Conservation (phyloP, 1,140 invertebrate species). For the Phymastichus coffea region DNA sequence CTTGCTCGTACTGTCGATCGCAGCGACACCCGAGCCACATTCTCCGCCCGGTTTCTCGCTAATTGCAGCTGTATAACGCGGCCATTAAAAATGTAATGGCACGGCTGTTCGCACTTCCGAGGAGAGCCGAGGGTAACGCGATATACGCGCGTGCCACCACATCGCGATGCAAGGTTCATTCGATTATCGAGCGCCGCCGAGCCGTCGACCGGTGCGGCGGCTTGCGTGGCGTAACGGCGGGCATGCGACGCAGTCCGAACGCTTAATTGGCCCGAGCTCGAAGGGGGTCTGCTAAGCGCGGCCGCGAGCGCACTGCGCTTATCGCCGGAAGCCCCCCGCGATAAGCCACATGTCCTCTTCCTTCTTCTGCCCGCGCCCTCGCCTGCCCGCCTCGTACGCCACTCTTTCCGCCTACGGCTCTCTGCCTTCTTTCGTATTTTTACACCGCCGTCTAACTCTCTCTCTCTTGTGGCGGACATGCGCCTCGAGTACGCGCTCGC, state of each 20-base stretch:
- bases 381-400: background rate
- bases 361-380: background rate
- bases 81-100: too few species aligned
- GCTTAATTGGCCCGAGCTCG: too few species aligned
- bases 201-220: too few species aligned
- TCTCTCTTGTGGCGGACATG: background rate
- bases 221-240: too few species aligned
- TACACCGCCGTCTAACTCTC: background rate
- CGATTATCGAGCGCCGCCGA: background rate
- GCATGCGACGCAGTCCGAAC: too few species aligned
- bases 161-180: background rate
- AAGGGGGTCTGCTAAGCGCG: background rate
- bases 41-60: too few species aligned
- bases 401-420: slow-evolving; percentile 2
- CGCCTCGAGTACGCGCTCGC: too few species aligned
- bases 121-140: background rate
- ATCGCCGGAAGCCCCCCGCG: slow-evolving; percentile 1
- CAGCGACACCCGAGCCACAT: background rate
- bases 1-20: background rate
- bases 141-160: background rate
- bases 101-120: too few species aligned
- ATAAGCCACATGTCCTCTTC: slow-evolving; percentile 26
- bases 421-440: background rate
- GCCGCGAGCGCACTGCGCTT: background rate
- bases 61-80: background rate